phyloP scores from a whole-genome alignment of 2,797 vertebrate species.

The Hemitrygon akajei region DNA sequence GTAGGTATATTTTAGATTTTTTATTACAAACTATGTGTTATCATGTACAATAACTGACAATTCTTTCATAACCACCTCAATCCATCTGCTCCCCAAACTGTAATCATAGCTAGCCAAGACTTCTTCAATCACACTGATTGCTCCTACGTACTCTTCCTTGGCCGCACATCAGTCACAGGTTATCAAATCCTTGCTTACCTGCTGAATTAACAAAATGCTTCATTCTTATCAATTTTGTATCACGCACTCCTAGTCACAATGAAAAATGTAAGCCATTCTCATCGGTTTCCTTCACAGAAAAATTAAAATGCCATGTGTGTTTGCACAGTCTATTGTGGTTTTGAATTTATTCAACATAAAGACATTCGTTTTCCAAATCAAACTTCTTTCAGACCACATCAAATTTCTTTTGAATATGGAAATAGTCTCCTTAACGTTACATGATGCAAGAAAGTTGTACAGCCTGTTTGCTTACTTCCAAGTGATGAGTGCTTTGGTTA shows the following conservation, averaged over 20 bases:
- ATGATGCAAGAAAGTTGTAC: background rate
- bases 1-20: background rate
- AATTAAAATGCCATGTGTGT: background rate
- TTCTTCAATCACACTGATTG: background rate
- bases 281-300: background rate
- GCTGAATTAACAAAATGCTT: background rate
- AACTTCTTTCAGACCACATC: background rate
- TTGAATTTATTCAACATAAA: background rate
- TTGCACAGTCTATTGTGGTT: background rate
- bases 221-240: conserved; percentile 1
- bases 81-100: background rate
- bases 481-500: background rate
- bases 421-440: background rate
- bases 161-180: background rate
- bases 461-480: background rate
- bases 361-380: background rate
- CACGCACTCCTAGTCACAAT: background rate
- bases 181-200: background rate
- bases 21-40: background rate
- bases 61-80: background rate
- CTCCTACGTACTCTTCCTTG: background rate
- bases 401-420: background rate
- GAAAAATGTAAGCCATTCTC: background rate
- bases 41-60: background rate
- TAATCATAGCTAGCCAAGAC: background rate